Evolutionary conservation across 1,140 invertebrate species (phyloP).

Genomic region (Papilio polyxenes): DNA sequence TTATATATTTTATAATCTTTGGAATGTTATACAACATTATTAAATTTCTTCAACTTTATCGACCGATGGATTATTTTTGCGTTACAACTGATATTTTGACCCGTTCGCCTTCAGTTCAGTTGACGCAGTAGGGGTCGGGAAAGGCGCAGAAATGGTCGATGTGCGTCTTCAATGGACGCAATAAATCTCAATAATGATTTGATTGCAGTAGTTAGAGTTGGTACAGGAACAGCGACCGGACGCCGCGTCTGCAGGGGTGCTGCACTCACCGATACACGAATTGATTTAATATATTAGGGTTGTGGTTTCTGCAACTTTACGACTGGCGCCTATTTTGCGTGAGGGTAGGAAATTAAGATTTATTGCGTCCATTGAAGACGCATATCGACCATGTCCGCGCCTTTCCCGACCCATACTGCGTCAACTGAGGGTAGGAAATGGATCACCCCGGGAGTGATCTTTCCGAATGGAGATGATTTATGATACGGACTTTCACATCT

Average conservation of each 20-base stretch:
- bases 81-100: not conserved
- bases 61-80: not conserved
- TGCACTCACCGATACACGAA: not conserved
- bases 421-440: not conserved
- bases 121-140: not conserved
- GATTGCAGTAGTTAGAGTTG: constrained; percentile 10
- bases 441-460: too few relatives aligned
- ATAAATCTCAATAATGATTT: constrained; percentile 24
- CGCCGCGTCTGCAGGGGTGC: not conserved
- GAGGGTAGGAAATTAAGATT: too few relatives aligned
- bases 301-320: too few relatives aligned
- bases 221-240: not conserved
- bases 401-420: not conserved
- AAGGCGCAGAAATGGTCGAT: not conserved
- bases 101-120: not conserved
- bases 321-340: too few relatives aligned
- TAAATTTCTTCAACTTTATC: not conserved
- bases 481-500: too few relatives aligned
- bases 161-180: not conserved
- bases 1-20: not conserved
- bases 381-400: not conserved
- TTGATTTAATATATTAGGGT: not conserved
- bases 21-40: not conserved
- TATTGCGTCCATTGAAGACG: constrained; percentile 2
- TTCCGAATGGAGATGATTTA: too few relatives aligned